phyloP scores from a whole-genome alignment of 2,888 invertebrate species.

The Mactromeris polynyma region DNA sequence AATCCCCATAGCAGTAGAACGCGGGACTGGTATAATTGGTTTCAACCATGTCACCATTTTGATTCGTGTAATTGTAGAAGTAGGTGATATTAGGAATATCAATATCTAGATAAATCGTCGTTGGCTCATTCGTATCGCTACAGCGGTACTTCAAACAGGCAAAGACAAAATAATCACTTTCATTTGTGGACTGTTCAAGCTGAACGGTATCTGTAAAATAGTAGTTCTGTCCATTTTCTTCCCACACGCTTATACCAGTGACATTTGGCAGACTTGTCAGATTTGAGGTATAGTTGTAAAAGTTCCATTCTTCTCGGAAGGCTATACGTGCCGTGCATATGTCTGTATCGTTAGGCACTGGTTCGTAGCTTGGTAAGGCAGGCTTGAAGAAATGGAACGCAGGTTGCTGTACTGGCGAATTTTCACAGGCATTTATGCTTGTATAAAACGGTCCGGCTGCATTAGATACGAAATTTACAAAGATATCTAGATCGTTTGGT shows the following conservation, averaged over 20 bases:
- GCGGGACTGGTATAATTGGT: neutral
- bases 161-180: slow-evolving; percentile 24
- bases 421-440: slow-evolving; percentile 19
- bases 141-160: slow-evolving; percentile 45
- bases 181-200: neutral
- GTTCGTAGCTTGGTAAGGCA: slow-evolving; percentile 42
- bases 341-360: slow-evolving; percentile 36
- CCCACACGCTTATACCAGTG: slow-evolving; percentile 39
- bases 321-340: slow-evolving; percentile 50
- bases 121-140: slow-evolving; percentile 25
- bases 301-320: slow-evolving; percentile 18
- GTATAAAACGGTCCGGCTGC: slow-evolving; percentile 41
- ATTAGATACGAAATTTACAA: slow-evolving; percentile 32
- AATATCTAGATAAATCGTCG: slow-evolving; percentile 43
- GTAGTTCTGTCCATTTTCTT: slow-evolving; percentile 3
- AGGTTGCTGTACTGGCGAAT: slow-evolving; percentile 22
- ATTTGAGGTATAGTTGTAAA: slow-evolving; percentile 4
- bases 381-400: slow-evolving; percentile 54
- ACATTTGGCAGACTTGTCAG: slow-evolving; percentile 17
- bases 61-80: neutral
- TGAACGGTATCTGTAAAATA: slow-evolving; percentile 29
- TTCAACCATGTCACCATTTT: neutral
- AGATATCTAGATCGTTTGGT: slow-evolving; percentile 41
- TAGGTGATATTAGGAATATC: slow-evolving; percentile 1
- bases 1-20: slow-evolving; percentile 25